Evolutionary conservation across 2,888 invertebrate genomes (phyloP), one percentile per base, ranked within the genome.

Genomic region (Agrotis ipsilon): DNA sequence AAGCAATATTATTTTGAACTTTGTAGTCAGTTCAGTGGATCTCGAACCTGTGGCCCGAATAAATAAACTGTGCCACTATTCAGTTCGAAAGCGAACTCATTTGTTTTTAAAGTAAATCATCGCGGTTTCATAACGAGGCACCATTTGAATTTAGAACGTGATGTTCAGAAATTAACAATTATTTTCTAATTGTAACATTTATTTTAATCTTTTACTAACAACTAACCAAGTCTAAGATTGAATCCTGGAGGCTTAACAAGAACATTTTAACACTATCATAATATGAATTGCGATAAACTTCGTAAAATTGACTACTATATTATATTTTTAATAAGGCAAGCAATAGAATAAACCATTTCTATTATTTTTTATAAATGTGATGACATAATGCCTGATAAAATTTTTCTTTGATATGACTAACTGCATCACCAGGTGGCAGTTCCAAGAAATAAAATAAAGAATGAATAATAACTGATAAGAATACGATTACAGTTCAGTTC

Each of bases 381-480:
- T 43, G 3, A 43, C 19, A 52, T 54, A 54, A 62, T 72, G 18
- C 6, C n/a, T 49, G 7, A 49, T 3, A 55, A 7, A 57, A 32
- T 5, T 32, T n/a, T n/a, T 27, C 11, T 32, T 48, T 24, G 11
- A 75, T 60, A n/a, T 51, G 9, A 76, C 18, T 21, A 46, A 61
- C 46, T 27, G 16, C 49, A 64, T 68, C 18, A 46, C 66, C 68
- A 24, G 46, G 80, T 59, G 52, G 18, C 1, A 24, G 18, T 75
- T 66, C 80, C 32, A 61, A 67, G 70, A 78, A 68, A 61, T 61
- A 6, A 21, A 18, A 18, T 18, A 18, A 66, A 52, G 49, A 54
- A 71, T 75, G 76, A 70, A 75, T 80, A 71, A 75, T 60, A 68
- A 54, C 75, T 67, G 78, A 80, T 80, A 78, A 75, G 19, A 27